Base-by-base conservation (phyloP, 2,113 vertebrate species). In the Hassar affinis region DNA sequence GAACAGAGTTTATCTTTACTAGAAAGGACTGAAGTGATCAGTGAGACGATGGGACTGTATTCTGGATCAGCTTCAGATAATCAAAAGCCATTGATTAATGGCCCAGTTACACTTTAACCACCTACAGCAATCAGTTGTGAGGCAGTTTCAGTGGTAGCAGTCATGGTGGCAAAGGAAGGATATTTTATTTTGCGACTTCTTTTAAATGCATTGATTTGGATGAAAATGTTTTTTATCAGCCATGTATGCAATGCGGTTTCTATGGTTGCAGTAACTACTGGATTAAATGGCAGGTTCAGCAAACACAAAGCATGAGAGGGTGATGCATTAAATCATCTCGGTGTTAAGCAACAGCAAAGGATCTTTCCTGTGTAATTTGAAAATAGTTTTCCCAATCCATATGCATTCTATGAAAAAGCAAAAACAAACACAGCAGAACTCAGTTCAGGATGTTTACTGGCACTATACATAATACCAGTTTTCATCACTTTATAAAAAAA, bases 251-350 rank as follows among this genome's bases (percentile, higher is more conserved):
- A 78, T 82, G 25, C 0, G 10, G 64, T 85, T 81, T 51, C 79
- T 57, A 78, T 82, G 69, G 79, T 79, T 59, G 81, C 57, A 62
- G 78, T 30, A 33, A 69, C 17, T 20, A 22, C 27, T 52, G 71
- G 81, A 77, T 81, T 84, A 78, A 81, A 66, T 42, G 78, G 64
- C 38, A 59, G 47, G 15, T 71, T 81, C 9, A 52, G 54, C 64
- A 81, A 78, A 84, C 74, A 87, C 47, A 51, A 49, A 71, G 33
- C 66, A 56, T 11, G 49, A 47, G 35, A 71, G 12, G 2, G 56
- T 25, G 52, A 61, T 77, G 78, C 47, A 59, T 6, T 51, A 64
- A 74, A 84, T 56, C 69, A 77, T 17, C 35, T 77, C 38, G 25
- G 54, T 61, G 62, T 52, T 84, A 20, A 66, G 79, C 54, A 61